Base-by-base conservation (phyloP, 2,888 invertebrate species). In the Lacanobia wlatinum region DNA sequence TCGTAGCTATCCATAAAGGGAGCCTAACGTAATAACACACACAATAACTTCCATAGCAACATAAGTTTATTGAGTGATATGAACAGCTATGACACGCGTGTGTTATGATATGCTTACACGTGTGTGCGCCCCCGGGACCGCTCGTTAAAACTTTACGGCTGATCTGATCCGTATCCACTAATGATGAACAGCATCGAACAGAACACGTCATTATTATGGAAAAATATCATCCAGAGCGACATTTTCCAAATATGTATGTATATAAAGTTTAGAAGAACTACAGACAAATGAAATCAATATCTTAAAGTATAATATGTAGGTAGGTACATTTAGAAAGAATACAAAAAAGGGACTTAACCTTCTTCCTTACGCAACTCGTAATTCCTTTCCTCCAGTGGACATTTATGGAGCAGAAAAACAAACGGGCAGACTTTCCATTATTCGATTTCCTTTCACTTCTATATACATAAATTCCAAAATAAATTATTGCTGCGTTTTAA, bases 121-220 rank as follows among this genome's bases (percentile, higher is more conserved):
- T 62, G 66, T 34, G 21, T 38, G 21, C 18, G 55, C 61, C 62
- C 12, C 55, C 38, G 70, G 70, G 61, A 65, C 72, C 72, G 82
- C 84, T 82, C 78, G 78, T 82, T 82, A 82, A 82, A 82, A 81
- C 70, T 82, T 84, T 76, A 72, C 59, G 80, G 62, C 59, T 83
- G 80, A 80, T 80, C 56, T 66, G 80, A 74, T 69, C 80, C 56
- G 50, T 55, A 65, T 79, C 59, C 66, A 79, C 80, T 80, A 83
- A 80, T 79, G 80, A 80, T 83, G 83, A 63, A 73, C 80, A 68
- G 53, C 48, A 65, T 48, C 23, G 59, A 60, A 75, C 60, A 34
- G 59, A 71, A 71, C 62, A 34, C 62, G 46, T 4, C 50, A 34
- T 78, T 63, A 71, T 56, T 83, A 69, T 23, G 46, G 28, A 65